Conservation (phyloP, 1,140 invertebrate species). For the Bombus sylvicola region DNA sequence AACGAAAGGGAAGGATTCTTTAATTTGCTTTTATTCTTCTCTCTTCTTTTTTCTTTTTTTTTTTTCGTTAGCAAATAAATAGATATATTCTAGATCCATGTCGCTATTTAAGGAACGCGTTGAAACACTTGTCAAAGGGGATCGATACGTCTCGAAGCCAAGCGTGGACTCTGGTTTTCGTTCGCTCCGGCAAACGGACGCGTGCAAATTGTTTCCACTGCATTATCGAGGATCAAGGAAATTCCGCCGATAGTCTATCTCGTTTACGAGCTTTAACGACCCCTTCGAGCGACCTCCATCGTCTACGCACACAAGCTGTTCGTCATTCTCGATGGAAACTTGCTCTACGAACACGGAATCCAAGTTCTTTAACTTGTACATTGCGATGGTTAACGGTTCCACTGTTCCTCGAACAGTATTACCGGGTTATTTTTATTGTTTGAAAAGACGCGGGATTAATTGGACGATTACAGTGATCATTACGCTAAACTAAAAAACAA, state of each 20-base stretch:
- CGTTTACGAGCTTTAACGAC: slow-evolving; percentile 68
- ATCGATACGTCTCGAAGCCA: slow-evolving; percentile 42
- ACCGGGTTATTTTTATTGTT: slow-evolving; percentile 13
- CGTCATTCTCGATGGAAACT: slow-evolving; percentile 52
- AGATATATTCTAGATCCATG: not conserved
- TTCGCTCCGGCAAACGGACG: slow-evolving; percentile 55
- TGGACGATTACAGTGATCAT: not conserved
- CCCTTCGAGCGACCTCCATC: slow-evolving; percentile 54
- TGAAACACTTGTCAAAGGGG: not conserved
- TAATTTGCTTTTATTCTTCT: no score
- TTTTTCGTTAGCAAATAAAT: not conserved
- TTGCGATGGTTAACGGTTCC: slow-evolving; percentile 19
- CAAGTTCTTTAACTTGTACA: slow-evolving; percentile 21
- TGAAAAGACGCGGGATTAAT: not conserved
- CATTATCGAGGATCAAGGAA: slow-evolving; percentile 71
- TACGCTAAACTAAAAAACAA: not conserved
- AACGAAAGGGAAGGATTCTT: no score
- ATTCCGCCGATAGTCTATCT: slow-evolving; percentile 70
- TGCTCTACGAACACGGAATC: slow-evolving; percentile 25
- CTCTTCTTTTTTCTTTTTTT: no score
- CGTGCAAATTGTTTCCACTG: slow-evolving; percentile 67
- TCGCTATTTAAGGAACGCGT: not conserved
- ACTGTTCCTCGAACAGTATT: not conserved
- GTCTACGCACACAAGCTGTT: slow-evolving; percentile 34
- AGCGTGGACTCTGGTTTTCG: slow-evolving; percentile 21